Evolutionary conservation across 2,113 vertebrate genomes (phyloP), one percentile per base, ranked within the genome.

Genomic region (Cryptomyrus ogoouensis): DNA sequence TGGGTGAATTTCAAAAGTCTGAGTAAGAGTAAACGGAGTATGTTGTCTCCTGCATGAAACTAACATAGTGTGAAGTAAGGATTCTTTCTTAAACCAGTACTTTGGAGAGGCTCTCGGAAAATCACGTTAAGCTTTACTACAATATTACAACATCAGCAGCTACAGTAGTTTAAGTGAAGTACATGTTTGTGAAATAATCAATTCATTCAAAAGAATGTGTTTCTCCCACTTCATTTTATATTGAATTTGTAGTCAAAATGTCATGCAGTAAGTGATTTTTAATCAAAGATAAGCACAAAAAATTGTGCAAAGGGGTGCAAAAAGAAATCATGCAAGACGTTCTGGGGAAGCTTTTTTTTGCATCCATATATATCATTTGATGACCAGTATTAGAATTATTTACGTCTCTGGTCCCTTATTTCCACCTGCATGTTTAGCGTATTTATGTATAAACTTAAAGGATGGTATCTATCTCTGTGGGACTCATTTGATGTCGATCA

Each of bases 391-490:
- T 39, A 85, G 47, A 93, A 93, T 95, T 95, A 92, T 95, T 93
- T 93, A 94, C 90, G 49, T 80, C 70, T 62, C 17, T 44, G 88
- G 83, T 90, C 93, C 94, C 91, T 17, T 95, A 92, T 95, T 96
- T 94, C 90, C 92, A 95, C 94, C 95, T 92, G 93, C 92, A 95
- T 91, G 90, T 91, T 91, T 74, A 88, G 86, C 1, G 31, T 95
- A 94, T 95, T 95, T 95, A 94, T 44, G 91, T 93, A 88, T 95
- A 95, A 95, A 95, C 94, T 90, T 47, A 84, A 84, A 92, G 92
- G 91, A 90, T 46, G 91, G 91, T 89, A 89, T 83, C 56, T 31
- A 87, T 91, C 92, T 94, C 93, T 91, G 66, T 89, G 77, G 94
- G 94, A 93, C 93, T 92, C 92, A 87, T 87, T 89, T 84, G 92